Percentiles rank a stretch among this genome's conserved stretches.
Conservation (phyloP, 2,797 vertebrate species). For the Tachyglossus aculeatus region DNA sequence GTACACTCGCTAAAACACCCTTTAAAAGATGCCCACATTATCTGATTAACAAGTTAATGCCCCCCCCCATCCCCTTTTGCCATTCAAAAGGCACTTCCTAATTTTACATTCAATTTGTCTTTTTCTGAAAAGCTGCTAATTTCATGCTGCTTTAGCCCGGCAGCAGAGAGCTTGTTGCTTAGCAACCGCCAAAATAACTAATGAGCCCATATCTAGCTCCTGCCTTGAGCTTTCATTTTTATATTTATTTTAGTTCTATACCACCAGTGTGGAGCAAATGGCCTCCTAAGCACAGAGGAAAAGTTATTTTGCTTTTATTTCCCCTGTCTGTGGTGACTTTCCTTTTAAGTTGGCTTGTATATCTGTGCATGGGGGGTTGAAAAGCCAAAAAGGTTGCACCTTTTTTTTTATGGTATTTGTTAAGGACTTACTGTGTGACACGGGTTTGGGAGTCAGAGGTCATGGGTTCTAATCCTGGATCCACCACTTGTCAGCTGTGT, state of each 20-base stretch:
- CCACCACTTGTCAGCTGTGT: too few species aligned
- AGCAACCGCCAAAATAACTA: constrained; percentile 55
- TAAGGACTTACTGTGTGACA: too few species aligned
- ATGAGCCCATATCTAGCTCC: constrained; percentile 20
- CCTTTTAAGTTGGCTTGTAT: neutral
- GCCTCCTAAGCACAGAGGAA: neutral
- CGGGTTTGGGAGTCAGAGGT: too few species aligned
- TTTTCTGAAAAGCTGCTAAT: constrained; percentile 51
- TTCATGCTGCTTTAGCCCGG: constrained; percentile 39
- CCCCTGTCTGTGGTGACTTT: constrained; percentile 11
- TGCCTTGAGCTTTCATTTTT: constrained; percentile 21
- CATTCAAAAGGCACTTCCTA: constrained; percentile 17
- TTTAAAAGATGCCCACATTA: neutral
- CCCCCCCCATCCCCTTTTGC: constrained; percentile 2
- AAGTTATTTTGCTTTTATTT: constrained; percentile 13
- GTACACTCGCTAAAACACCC: neutral
- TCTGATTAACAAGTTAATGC: constrained; percentile 12
- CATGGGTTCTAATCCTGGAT: too few species aligned
- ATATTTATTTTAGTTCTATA: constrained; percentile 31
- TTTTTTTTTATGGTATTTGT: too few species aligned
- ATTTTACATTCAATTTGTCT: constrained; percentile 42
- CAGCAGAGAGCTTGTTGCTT: constrained; percentile 59
- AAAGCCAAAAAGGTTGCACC: too few species aligned
- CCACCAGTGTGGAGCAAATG: neutral
- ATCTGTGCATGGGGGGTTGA: too few species aligned